phyloP scores from a whole-genome alignment of 2,113 vertebrate species.

The Platycercus adscitus region DNA sequence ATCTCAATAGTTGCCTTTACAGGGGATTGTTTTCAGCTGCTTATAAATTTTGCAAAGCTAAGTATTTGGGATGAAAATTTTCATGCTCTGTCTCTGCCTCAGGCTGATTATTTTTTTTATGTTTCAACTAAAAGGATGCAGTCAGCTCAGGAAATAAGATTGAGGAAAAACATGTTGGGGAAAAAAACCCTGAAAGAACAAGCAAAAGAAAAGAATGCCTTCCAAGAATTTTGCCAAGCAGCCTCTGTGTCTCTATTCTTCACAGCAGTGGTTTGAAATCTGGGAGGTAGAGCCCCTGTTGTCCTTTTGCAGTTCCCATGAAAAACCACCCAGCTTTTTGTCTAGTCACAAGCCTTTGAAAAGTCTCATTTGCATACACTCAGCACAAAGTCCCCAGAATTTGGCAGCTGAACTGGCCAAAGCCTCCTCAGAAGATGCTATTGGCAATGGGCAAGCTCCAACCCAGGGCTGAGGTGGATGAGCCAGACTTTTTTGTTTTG shows the following conservation, averaged over 20 bases:
- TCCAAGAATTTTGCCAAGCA: background rate
- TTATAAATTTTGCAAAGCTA: slow-evolving; percentile 25
- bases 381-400: background rate
- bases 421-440: background rate
- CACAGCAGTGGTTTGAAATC: background rate
- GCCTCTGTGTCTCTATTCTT: background rate
- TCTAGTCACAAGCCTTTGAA: background rate
- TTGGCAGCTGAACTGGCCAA: background rate
- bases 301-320: slow-evolving; percentile 17
- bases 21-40: background rate
- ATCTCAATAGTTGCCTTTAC: background rate
- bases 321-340: background rate
- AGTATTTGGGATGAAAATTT: slow-evolving; percentile 46
- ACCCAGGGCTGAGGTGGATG: background rate
- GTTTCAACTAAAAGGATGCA: slow-evolving; percentile 29
- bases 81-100: slow-evolving; percentile 11
- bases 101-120: slow-evolving; percentile 28
- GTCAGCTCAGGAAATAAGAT: slow-evolving; percentile 36
- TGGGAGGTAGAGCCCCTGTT: background rate
- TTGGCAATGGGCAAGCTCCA: background rate
- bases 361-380: background rate
- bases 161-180: background rate
- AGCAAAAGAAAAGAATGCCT: background rate
- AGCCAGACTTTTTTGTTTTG: background rate
- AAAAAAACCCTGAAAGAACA: accelerated